Percentiles rank a stretch among this genome's conserved stretches.
phyloP scores from a whole-genome alignment of 1,140 invertebrate genomes.

The Sesamia nonagrioides region DNA sequence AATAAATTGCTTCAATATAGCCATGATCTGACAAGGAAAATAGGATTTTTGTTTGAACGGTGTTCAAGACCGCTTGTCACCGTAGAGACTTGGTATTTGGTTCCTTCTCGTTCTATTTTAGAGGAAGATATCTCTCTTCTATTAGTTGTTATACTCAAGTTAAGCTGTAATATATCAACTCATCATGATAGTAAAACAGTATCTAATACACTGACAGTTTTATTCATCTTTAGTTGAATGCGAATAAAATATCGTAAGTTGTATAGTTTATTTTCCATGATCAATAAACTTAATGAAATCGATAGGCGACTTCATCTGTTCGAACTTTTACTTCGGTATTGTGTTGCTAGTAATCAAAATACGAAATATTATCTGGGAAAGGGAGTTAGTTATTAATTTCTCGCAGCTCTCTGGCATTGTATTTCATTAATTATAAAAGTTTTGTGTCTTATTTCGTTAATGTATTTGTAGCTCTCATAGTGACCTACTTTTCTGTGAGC shows the following conservation, averaged over 20 bases:
- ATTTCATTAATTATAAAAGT: conserved; percentile 64
- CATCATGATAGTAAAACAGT: conserved; percentile 43
- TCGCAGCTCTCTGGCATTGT: conserved; percentile 53
- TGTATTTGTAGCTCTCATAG: conserved; percentile 59
- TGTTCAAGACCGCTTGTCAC: too few species aligned
- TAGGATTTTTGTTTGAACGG: too few species aligned
- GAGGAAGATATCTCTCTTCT: neutral
- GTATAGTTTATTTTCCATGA: conserved; percentile 18
- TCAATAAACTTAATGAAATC: conserved; percentile 18
- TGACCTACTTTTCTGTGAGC: conserved; percentile 62
- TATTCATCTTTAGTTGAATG: conserved; percentile 40
- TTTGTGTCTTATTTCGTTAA: conserved; percentile 63
- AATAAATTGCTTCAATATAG: too few species aligned
- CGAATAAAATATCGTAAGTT: conserved; percentile 21
- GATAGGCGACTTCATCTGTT: conserved; percentile 24
- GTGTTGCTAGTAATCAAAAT: conserved; percentile 38
- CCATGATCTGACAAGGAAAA: too few species aligned
- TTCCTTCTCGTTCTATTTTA: neutral
- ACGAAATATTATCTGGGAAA: conserved; percentile 44
- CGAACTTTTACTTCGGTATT: conserved; percentile 23
- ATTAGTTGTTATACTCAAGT: neutral
- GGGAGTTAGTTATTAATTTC: conserved; percentile 54
- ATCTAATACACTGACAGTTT: conserved; percentile 56
- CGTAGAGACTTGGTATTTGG: too few species aligned
- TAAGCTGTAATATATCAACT: conserved; percentile 9